Evolutionary conservation across 2,113 vertebrate genomes (phyloP).

Genomic region (Tragelaphus strepsiceros): DNA sequence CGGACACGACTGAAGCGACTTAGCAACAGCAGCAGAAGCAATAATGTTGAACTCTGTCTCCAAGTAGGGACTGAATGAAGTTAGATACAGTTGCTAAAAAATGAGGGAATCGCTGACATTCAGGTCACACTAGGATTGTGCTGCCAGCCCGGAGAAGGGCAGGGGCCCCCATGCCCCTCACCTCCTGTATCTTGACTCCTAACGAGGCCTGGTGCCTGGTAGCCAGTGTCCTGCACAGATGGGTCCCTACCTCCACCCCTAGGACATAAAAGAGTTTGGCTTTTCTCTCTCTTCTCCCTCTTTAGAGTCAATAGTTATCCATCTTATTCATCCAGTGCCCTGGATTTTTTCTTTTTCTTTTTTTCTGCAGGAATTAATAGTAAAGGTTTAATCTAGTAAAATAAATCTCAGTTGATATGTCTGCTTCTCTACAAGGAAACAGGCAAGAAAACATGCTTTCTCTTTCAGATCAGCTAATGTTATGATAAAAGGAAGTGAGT

Average conservation of each 20-base stretch:
- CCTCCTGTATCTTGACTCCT: not conserved
- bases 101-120: not conserved
- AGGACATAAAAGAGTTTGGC: not conserved
- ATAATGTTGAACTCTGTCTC: not conserved
- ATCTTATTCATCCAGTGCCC: not conserved
- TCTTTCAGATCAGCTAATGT: not conserved
- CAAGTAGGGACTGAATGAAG: not conserved
- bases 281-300: not conserved
- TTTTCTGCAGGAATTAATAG: not conserved
- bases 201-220: not conserved
- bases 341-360: not conserved
- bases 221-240: not conserved
- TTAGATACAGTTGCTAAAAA: not conserved
- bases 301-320: not conserved
- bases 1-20: too few species aligned
- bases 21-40: too few species aligned
- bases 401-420: not conserved
- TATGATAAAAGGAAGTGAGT: not conserved
- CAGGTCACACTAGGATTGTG: not conserved
- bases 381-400: not conserved
- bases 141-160: not conserved
- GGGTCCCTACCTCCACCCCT: not conserved
- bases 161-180: not conserved
- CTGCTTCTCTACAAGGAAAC: not conserved
- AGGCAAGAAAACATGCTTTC: not conserved